These are phyloP conservation scores for Acanthurus leucopareius DNA, from an alignment of 2,797 vertebrate genomes.

Conservation along the genomic window DNA sequence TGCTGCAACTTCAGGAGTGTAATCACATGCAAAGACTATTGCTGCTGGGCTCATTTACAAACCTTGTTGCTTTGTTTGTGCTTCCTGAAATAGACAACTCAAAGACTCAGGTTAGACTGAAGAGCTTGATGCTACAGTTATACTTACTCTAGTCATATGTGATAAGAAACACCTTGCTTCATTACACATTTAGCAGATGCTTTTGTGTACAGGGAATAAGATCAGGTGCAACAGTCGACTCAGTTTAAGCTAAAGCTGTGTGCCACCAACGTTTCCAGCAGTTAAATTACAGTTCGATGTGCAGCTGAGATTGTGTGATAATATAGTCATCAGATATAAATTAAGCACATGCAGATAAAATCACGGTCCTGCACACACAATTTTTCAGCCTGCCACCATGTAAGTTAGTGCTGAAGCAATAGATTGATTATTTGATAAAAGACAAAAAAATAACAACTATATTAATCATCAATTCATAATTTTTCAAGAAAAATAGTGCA, in stretches of 20 bases:
- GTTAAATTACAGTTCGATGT: background rate
- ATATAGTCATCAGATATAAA: background rate
- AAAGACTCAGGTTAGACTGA: background rate
- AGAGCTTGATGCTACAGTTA: background rate
- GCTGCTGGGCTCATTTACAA: constrained; percentile 8
- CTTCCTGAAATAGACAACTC: constrained; percentile 4
- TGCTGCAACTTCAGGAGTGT: constrained; percentile 4
- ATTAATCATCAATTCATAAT: background rate
- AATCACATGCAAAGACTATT: constrained; percentile 25
- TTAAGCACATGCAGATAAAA: background rate
- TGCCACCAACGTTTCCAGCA: background rate
- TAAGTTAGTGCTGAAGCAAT: background rate
- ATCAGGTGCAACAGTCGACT: constrained; percentile 2
- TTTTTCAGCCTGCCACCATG: background rate
- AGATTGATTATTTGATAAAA: background rate
- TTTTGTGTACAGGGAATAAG: constrained; percentile 9
- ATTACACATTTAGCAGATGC: constrained; percentile 35
- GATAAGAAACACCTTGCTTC: background rate
- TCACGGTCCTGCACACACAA: background rate
- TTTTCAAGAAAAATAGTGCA: background rate
- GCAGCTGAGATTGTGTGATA: background rate
- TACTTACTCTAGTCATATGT: constrained; percentile 2
- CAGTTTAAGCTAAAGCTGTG: background rate
- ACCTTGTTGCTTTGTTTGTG: background rate
- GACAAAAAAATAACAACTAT: no score